Conservation (phyloP, 1,140 invertebrate genomes). For the Philotrypesis tridentata region DNA sequence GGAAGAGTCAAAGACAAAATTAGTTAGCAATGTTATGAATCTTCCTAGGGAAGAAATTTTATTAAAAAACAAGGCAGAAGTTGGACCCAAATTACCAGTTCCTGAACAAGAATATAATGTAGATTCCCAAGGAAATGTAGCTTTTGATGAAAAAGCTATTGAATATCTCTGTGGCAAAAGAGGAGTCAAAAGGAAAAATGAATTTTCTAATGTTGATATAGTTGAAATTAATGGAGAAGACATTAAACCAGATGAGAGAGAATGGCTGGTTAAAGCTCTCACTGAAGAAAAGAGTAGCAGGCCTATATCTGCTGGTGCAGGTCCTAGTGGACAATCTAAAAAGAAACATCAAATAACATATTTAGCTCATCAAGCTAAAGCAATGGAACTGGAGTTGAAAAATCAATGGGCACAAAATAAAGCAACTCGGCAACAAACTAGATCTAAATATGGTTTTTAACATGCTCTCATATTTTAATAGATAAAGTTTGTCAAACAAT, state of each 20-base stretch:
- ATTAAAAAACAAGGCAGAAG: slow-evolving; percentile 68
- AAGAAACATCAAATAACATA: slow-evolving; percentile 97
- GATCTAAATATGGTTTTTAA: slow-evolving; percentile 92
- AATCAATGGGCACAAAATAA: slow-evolving; percentile 94
- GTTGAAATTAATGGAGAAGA: slow-evolving; percentile 90
- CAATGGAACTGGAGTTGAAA: slow-evolving; percentile 93
- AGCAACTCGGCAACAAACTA: slow-evolving; percentile 87
- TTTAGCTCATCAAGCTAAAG: slow-evolving; percentile 94
- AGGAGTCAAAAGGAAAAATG: slow-evolving; percentile 72
- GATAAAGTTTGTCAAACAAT: not conserved
- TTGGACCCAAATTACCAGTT: slow-evolving; percentile 70
- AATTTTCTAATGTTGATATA: slow-evolving; percentile 77
- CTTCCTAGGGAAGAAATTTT: slow-evolving; percentile 68
- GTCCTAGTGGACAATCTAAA: slow-evolving; percentile 67
- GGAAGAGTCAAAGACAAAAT: slow-evolving; percentile 46
- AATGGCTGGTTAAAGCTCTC: slow-evolving; percentile 88
- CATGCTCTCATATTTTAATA: not conserved
- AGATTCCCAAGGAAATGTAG: slow-evolving; percentile 68
- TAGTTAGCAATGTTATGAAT: slow-evolving; percentile 64
- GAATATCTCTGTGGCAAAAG: slow-evolving; percentile 71
- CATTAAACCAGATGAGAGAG: slow-evolving; percentile 84
- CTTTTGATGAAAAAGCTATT: slow-evolving; percentile 71
- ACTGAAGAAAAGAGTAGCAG: slow-evolving; percentile 81
- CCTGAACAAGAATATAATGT: slow-evolving; percentile 72
- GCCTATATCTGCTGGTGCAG: slow-evolving; percentile 64